Percentiles rank a stretch among this genome's conserved stretches.
phyloP scores from a whole-genome alignment of 2,888 invertebrate species.

The Ferrisia virgata region DNA sequence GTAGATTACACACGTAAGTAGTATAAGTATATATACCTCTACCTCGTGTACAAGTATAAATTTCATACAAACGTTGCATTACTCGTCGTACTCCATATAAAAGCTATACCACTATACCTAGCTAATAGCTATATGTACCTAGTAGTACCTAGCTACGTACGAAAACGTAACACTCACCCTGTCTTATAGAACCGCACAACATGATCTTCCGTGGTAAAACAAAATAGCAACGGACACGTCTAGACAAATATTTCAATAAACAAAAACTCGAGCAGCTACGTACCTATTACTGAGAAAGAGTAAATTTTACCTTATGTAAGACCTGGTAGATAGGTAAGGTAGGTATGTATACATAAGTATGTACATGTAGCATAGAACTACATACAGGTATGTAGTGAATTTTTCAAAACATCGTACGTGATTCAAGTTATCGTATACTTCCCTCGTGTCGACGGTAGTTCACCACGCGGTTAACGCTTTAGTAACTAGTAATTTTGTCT shows the following conservation, averaged over 20 bases:
- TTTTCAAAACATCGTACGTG: constrained; percentile 20
- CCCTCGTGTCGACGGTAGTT: background rate
- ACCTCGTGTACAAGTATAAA: background rate
- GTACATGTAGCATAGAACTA: background rate
- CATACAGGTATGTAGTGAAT: background rate
- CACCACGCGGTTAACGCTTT: background rate
- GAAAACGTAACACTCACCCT: background rate
- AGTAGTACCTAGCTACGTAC: too few species aligned
- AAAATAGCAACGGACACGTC: background rate
- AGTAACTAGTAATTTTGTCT: constrained; percentile 1
- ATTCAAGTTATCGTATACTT: background rate
- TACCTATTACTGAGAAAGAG: background rate
- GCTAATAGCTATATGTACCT: too few species aligned
- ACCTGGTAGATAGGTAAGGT: background rate
- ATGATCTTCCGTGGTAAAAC: background rate
- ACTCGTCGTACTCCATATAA: background rate
- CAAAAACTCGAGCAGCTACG: constrained; percentile 12
- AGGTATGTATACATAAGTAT: too few species aligned
- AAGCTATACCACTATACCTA: too few species aligned
- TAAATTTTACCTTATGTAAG: background rate
- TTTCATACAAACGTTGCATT: background rate
- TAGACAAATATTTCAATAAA: constrained; percentile 14
- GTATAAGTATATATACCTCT: too few species aligned
- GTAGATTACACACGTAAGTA: too few species aligned
- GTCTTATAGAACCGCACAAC: background rate